Evolutionary conservation across 1,140 invertebrate genomes (phyloP).

Genomic region (Nomia melanderi): DNA sequence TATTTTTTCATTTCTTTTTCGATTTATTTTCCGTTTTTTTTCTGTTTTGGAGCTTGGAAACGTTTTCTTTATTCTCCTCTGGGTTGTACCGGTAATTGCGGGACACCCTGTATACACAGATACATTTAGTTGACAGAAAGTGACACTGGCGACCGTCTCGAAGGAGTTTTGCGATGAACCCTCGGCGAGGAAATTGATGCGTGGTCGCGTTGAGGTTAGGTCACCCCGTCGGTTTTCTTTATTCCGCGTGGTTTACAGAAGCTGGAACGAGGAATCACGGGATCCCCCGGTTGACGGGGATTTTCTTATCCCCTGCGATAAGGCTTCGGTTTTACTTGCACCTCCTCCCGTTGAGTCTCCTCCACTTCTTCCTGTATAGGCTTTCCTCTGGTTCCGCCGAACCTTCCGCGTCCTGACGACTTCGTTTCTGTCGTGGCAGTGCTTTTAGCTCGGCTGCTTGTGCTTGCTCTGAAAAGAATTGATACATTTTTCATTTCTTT

Average conservation of each 20-base stretch:
- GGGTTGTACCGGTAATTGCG: neutral
- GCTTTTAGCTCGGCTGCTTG: slow-evolving; percentile 57
- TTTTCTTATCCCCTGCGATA: slow-evolving; percentile 67
- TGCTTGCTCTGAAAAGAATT: slow-evolving; percentile 47
- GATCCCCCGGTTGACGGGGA: neutral
- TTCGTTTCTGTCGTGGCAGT: slow-evolving; percentile 50
- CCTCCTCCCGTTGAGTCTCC: slow-evolving; percentile 71
- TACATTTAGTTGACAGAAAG: too few species aligned
- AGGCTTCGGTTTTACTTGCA: slow-evolving; percentile 72
- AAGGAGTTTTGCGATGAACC: too few species aligned
- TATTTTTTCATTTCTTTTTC: too few species aligned
- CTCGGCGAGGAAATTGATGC: too few species aligned
- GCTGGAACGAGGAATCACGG: neutral
- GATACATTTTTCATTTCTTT: too few species aligned
- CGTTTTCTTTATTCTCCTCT: neutral
- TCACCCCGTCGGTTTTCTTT: neutral
- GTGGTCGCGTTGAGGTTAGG: neutral
- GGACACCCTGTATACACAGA: slow-evolving; percentile 1
- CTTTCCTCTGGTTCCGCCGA: slow-evolving; percentile 64
- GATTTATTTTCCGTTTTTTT: too few species aligned
- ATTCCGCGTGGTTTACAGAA: slow-evolving; percentile 1
- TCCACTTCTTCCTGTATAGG: slow-evolving; percentile 69
- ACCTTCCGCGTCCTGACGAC: slow-evolving; percentile 64
- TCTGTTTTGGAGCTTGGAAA: too few species aligned
- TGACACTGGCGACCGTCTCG: too few species aligned